Evolutionary conservation across 2,797 vertebrate genomes (phyloP).

Genomic region (Spinus olivaceus): DNA sequence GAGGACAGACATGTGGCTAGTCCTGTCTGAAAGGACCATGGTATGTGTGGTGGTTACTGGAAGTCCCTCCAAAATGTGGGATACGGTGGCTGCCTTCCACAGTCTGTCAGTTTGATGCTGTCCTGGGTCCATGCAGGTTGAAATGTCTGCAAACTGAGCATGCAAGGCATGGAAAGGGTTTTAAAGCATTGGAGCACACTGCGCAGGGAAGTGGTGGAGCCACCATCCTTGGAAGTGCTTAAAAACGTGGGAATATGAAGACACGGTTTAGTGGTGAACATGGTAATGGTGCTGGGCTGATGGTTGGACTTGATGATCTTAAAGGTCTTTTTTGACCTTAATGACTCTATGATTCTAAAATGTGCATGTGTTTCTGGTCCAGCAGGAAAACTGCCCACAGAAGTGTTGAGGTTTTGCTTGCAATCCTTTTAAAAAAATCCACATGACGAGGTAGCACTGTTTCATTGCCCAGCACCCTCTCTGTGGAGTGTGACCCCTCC

Average conservation of each 20-base stretch:
- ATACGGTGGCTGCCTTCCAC: neutral
- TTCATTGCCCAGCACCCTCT: neutral
- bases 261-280: neutral
- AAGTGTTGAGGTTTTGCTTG: neutral
- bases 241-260: fast-evolving
- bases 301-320: neutral
- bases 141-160: neutral
- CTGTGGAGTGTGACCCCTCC: neutral
- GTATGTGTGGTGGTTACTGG: fast-evolving
- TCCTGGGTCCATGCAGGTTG: neutral
- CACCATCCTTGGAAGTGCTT: neutral
- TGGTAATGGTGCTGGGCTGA: neutral
- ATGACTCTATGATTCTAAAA: neutral
- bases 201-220: neutral
- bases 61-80: neutral
- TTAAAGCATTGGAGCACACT: neutral
- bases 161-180: neutral
- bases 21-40: neutral
- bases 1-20: neutral
- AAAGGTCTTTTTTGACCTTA: neutral
- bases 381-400: neutral
- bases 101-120: neutral
- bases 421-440: neutral
- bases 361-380: neutral
- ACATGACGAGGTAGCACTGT: fast-evolving